These are phyloP conservation scores for Cassiopea xamachana DNA, from an alignment of 30 jellyfish, hydroid and myxozoan species.

Conservation along the genomic window DNA sequence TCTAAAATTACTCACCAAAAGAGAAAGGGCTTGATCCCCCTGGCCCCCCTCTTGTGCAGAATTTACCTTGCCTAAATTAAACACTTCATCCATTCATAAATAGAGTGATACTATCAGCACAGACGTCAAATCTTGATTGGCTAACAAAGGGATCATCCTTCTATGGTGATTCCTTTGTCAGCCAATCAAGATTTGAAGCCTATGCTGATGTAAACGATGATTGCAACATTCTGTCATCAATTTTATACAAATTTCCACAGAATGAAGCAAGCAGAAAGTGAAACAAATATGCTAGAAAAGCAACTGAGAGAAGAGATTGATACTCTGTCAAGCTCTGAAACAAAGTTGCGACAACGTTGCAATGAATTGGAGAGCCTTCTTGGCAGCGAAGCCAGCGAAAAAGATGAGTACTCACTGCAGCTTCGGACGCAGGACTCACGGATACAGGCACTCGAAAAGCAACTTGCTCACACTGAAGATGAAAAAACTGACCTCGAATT, in stretches of 20 bases:
- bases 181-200: background rate
- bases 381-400: constrained; percentile 61
- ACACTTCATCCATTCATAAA: too few species aligned
- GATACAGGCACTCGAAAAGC: constrained; percentile 73
- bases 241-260: background rate
- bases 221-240: background rate
- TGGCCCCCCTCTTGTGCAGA: too few species aligned
- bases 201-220: background rate
- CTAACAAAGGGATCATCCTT: too few species aligned
- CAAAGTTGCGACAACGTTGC: constrained; percentile 68
- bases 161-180: background rate
- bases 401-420: constrained; percentile 47
- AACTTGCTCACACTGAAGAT: constrained; percentile 64
- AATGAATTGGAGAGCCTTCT: constrained; percentile 63
- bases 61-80: too few species aligned
- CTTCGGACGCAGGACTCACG: constrained; percentile 55
- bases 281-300: constrained; percentile 60
- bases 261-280: constrained; percentile 68
- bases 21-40: too few species aligned
- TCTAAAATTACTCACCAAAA: too few species aligned
- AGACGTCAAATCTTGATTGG: too few species aligned
- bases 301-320: constrained; percentile 73
- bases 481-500: constrained; percentile 74
- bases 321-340: constrained; percentile 59
- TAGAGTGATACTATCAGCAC: too few species aligned